Evolutionary conservation across 2,888 invertebrate genomes (phyloP).

Genomic region (Entomobrya proxima): DNA sequence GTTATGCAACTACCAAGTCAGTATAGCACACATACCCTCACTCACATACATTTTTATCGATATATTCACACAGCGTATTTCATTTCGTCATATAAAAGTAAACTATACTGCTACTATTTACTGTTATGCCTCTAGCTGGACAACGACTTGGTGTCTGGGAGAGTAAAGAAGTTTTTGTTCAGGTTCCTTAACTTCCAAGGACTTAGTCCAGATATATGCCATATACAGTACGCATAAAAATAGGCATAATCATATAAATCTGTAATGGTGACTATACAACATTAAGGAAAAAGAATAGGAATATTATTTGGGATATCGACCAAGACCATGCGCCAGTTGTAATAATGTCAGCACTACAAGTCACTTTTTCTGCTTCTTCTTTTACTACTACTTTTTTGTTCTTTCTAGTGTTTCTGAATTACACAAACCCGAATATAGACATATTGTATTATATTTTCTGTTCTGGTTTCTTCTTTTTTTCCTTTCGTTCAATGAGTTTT

Average conservation of each 20-base stretch:
- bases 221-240: neutral
- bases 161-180: constrained; percentile 13
- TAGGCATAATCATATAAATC: constrained; percentile 22
- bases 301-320: constrained; percentile 33
- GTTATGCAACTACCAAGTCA: constrained; percentile 17
- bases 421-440: neutral
- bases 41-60: constrained; percentile 55
- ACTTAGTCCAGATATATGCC: neutral
- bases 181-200: constrained; percentile 41
- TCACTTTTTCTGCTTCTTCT: constrained; percentile 8
- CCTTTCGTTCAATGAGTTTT: constrained; percentile 12
- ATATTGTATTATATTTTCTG: neutral
- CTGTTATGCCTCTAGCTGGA: constrained; percentile 35
- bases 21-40: neutral
- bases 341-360: constrained; percentile 41
- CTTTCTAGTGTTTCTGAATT: constrained; percentile 6
- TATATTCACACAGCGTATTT: constrained; percentile 59
- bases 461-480: neutral
- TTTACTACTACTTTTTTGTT: constrained; percentile 19
- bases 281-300: neutral
- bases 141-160: constrained; percentile 16
- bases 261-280: neutral
- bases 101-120: constrained; percentile 16
- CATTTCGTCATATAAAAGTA: constrained; percentile 32
- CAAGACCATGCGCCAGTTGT: constrained; percentile 45